phyloP scores from a whole-genome alignment of 2,888 invertebrate genomes.

The Eupithecia centaureata region DNA sequence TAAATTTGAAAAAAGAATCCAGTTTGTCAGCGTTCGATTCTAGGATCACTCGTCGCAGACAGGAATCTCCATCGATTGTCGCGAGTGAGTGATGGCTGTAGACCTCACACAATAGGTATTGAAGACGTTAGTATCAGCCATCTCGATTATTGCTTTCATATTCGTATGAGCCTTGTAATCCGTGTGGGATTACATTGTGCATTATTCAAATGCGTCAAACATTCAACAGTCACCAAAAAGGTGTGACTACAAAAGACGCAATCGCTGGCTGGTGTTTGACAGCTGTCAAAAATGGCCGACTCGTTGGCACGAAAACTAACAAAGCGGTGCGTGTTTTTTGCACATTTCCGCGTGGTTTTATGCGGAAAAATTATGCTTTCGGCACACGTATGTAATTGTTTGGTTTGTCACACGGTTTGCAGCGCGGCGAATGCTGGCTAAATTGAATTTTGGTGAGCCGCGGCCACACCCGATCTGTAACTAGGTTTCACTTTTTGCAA shows the following conservation, averaged over 20 bases:
- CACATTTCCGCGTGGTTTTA: constrained; percentile 67
- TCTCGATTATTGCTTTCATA: constrained; percentile 73
- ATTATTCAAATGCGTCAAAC: constrained; percentile 66
- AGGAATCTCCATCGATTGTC: constrained; percentile 71
- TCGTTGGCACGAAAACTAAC: constrained; percentile 78
- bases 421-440: constrained; percentile 59
- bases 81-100: constrained; percentile 73
- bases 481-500: constrained; percentile 52
- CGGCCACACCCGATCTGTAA: constrained; percentile 65
- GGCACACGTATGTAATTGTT: constrained; percentile 81
- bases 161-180: constrained; percentile 69
- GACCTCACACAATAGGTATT: constrained; percentile 74
- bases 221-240: constrained; percentile 50
- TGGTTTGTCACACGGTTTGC: constrained; percentile 74
- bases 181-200: constrained; percentile 75
- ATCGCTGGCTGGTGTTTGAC: constrained; percentile 72
- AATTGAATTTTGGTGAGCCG: constrained; percentile 79
- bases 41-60: constrained; percentile 74
- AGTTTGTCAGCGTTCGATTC: constrained; percentile 67
- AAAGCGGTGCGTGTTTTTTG: constrained; percentile 65
- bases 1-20: constrained; percentile 60
- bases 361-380: constrained; percentile 79
- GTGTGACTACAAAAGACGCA: constrained; percentile 71
- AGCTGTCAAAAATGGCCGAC: constrained; percentile 78
- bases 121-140: constrained; percentile 78